These are phyloP conservation scores for Porites cylindrica DNA, from an alignment of 92 coral and sea anemone species.

Conservation along the genomic window DNA sequence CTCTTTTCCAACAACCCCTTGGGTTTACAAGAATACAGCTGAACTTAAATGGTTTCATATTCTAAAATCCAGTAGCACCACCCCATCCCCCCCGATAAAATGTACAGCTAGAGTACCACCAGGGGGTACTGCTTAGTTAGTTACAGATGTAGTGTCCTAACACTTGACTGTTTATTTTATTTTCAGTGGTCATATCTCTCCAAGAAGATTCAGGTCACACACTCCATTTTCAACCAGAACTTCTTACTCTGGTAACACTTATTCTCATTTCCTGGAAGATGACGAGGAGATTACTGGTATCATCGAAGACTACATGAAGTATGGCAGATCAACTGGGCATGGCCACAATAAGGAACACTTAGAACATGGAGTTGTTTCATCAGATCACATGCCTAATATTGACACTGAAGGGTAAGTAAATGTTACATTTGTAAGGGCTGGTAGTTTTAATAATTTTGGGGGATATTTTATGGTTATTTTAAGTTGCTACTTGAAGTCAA, in stretches of 20 bases:
- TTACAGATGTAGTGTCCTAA: no score
- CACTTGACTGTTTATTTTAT: neutral
- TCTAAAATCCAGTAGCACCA: no score
- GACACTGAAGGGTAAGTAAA: conserved; percentile 31
- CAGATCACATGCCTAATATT: conserved; percentile 42
- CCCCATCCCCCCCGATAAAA: no score
- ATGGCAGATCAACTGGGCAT: conserved; percentile 38
- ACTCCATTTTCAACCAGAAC: conserved; percentile 71
- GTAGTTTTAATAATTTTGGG: no score
- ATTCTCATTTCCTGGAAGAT: conserved; percentile 67
- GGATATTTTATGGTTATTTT: no score
- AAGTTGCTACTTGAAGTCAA: no score
- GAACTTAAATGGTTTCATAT: no score
- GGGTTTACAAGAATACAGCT: no score
- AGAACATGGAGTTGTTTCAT: conserved; percentile 34
- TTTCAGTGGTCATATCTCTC: conserved; percentile 47
- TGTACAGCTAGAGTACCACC: no score
- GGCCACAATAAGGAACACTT: conserved; percentile 25
- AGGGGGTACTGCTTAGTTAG: no score
- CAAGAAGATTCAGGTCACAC: conserved; percentile 55
- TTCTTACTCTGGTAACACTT: conserved; percentile 22
- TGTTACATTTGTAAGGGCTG: neutral
- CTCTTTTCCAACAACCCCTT: no score
- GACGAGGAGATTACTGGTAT: conserved; percentile 77
- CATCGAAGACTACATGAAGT: conserved; percentile 72